Percentiles rank a stretch among this genome's conserved stretches.
These are phyloP conservation scores for Anguilla marmorata DNA, from an alignment of 2,797 vertebrate genomes.

Conservation along the genomic window DNA sequence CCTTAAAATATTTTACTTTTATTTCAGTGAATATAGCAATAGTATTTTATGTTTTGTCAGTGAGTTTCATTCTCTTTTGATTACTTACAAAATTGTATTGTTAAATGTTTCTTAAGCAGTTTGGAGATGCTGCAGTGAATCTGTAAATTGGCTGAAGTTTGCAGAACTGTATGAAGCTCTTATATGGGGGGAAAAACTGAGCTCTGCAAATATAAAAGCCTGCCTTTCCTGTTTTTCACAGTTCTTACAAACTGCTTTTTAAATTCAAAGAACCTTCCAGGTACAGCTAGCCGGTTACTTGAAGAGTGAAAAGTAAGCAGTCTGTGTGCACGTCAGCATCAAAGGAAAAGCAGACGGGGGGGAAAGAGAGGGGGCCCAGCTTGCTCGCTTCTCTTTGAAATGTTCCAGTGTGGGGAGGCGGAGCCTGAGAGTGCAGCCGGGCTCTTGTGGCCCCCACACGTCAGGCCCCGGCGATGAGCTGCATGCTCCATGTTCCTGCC, in stretches of 20 bases:
- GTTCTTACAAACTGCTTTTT: constrained; percentile 39
- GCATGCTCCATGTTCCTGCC: constrained; percentile 60
- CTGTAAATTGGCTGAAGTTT: not conserved
- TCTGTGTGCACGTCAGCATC: constrained; percentile 64
- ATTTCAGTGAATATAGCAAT: not conserved
- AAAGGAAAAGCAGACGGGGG: constrained; percentile 45
- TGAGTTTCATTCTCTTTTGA: not conserved
- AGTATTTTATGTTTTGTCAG: no score
- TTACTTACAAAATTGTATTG: not conserved
- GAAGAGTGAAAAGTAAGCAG: constrained; percentile 60
- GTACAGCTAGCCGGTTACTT: constrained; percentile 63
- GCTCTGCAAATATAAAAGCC: constrained; percentile 5
- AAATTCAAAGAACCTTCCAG: constrained; percentile 60
- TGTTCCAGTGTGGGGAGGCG: constrained; percentile 43
- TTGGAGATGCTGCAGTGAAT: not conserved
- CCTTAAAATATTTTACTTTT: not conserved
- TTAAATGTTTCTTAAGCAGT: not conserved
- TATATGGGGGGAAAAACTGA: not conserved
- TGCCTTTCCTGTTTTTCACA: constrained; percentile 3
- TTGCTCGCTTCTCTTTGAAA: constrained; percentile 59
- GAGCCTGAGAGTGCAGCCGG: constrained; percentile 3
- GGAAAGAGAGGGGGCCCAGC: constrained; percentile 57
- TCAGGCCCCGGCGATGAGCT: constrained; percentile 50
- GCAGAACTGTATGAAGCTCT: not conserved
- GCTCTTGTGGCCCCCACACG: constrained; percentile 53